Conservation (phyloP, 2,797 vertebrate species). For the Tapera naevia region DNA sequence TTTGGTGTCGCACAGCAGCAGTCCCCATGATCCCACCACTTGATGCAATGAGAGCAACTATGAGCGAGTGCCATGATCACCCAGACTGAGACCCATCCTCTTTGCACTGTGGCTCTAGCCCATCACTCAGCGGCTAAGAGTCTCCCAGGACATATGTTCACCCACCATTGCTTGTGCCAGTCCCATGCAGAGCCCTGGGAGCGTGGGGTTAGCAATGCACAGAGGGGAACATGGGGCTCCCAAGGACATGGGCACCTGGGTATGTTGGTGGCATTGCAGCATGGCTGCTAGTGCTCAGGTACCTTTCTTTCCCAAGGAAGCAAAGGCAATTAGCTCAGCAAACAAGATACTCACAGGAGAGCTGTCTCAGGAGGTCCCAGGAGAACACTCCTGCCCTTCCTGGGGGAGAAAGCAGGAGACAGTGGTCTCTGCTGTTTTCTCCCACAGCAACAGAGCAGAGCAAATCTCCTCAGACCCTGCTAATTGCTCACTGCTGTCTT, state of each 20-base stretch:
- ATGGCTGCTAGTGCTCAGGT: not conserved
- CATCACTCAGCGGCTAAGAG: not conserved
- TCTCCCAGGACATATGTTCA: not conserved
- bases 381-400: not conserved
- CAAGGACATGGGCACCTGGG: not conserved
- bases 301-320: not conserved
- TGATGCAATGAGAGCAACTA: not conserved
- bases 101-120: not conserved
- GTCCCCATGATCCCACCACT: accelerated
- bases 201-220: too few relatives aligned
- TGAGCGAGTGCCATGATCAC: accelerated
- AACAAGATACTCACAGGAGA: not conserved
- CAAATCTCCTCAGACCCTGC: not conserved
- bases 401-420: not conserved
- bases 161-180: not conserved
- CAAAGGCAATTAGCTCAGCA: not conserved
- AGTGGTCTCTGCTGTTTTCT: not conserved
- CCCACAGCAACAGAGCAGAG: not conserved
- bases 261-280: not conserved
- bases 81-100: not conserved
- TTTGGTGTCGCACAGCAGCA: accelerated
- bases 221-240: not conserved
- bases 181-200: not conserved
- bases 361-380: not conserved
- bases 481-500: not conserved